These are phyloP conservation scores for Hesperophylax magnus DNA, from an alignment of 1,140 invertebrate species.

Conservation along the genomic window DNA sequence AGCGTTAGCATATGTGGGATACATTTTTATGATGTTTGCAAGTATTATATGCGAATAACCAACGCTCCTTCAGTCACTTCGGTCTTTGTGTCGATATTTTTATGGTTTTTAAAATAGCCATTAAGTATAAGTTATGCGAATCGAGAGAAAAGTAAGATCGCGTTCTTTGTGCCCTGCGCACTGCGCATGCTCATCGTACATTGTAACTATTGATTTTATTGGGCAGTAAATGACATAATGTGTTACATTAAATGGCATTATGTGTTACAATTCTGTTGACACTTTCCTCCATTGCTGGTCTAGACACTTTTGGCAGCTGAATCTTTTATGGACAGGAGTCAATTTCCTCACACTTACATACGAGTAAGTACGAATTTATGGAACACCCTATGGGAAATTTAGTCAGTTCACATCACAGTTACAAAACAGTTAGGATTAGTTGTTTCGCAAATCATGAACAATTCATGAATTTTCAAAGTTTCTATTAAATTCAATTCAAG, in stretches of 20 bases:
- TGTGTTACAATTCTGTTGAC: constrained; percentile 41
- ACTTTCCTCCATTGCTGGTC: constrained; percentile 18
- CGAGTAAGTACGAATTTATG: too few relatives aligned
- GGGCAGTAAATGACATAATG: constrained; percentile 46
- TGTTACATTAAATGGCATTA: constrained; percentile 39
- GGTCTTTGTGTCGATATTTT: constrained; percentile 41
- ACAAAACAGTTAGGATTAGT: too few relatives aligned
- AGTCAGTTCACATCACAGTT: too few relatives aligned
- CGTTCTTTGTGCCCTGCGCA: constrained; percentile 30
- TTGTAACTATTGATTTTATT: constrained; percentile 46
- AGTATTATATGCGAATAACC: constrained; percentile 18
- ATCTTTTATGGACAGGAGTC: background rate
- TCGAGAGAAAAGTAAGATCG: constrained; percentile 7
- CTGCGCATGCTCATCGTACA: constrained; percentile 32
- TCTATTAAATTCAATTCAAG: too few relatives aligned
- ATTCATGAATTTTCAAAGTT: too few relatives aligned
- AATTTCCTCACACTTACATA: too few relatives aligned
- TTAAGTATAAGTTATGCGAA: constrained; percentile 27
- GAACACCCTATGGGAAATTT: too few relatives aligned
- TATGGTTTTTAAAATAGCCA: constrained; percentile 46
- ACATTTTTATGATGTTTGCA: constrained; percentile 14
- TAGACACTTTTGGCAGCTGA: constrained; percentile 34
- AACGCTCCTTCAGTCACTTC: constrained; percentile 11
- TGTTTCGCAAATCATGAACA: too few relatives aligned
- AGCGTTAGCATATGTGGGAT: background rate